Percentiles rank a stretch among this genome's conserved stretches.
Conservation (phyloP, 1,140 invertebrate genomes). For the Drosophila grimshawi region DNA sequence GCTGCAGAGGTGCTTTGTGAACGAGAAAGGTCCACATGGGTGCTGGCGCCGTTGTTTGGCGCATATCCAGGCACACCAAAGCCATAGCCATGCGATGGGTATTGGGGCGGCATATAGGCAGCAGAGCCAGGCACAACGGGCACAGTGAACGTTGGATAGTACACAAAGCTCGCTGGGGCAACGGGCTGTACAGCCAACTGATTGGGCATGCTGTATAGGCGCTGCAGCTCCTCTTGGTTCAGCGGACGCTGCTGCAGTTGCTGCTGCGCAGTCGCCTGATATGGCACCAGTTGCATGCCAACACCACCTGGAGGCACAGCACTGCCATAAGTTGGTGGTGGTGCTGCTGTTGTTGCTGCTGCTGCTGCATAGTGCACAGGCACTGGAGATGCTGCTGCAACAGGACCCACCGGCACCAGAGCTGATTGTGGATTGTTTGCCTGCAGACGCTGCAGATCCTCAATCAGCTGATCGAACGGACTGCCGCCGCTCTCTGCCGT, state of each 20-base stretch:
- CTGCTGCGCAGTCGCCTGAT: conserved; percentile 50
- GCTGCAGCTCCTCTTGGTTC: conserved; percentile 73
- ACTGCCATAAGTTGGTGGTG: conserved; percentile 49
- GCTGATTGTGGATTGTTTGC: conserved; percentile 67
- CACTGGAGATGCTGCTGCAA: conserved; percentile 54
- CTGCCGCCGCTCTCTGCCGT: conserved; percentile 69
- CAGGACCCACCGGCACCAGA: conserved; percentile 70
- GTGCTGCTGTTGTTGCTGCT: conserved; percentile 13
- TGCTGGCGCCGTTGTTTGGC: conserved; percentile 25
- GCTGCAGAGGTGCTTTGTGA: conserved; percentile 35
- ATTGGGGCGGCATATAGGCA: conserved; percentile 75
- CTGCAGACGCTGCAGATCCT: conserved; percentile 85
- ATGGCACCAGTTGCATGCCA: conserved; percentile 75
- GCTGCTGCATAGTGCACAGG: conserved; percentile 34
- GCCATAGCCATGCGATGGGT: conserved; percentile 60
- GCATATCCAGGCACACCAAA: conserved; percentile 29
- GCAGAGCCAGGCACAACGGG: conserved; percentile 71
- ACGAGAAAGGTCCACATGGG: conserved; percentile 62
- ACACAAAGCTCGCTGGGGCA: conserved; percentile 51
- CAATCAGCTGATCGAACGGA: conserved; percentile 86
- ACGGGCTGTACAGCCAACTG: conserved; percentile 66
- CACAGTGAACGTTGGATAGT: conserved; percentile 61
- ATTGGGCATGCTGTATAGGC: conserved; percentile 77
- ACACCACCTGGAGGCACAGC: conserved; percentile 28
- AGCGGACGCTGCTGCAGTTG: conserved; percentile 67